phyloP scores from a whole-genome alignment of 2,797 vertebrate genomes.

The Gymnoscopelus microlampas region DNA sequence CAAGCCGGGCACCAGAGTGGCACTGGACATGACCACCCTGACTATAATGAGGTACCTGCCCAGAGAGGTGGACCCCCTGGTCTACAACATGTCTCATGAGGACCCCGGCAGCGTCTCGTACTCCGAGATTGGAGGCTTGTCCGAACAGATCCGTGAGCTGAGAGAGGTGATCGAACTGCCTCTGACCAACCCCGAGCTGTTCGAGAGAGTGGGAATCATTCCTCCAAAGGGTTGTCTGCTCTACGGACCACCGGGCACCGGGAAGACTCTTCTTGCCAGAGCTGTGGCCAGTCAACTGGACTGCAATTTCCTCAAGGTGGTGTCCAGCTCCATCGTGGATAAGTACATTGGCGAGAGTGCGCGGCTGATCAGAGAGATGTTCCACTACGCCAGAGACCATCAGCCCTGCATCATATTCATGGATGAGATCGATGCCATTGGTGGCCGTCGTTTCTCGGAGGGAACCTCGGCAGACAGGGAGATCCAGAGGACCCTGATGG shows the following conservation, averaged over 20 bases:
- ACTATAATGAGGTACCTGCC: conserved; percentile 99
- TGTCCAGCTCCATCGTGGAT: conserved; percentile 98
- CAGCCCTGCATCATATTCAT: conserved; percentile 99
- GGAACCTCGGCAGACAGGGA: conserved; percentile 97
- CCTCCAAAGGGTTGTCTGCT: conserved; percentile 97
- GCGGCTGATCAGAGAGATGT: conserved; percentile 97
- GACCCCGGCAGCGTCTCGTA: conserved; percentile 96
- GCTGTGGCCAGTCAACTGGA: conserved; percentile 98
- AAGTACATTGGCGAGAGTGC: conserved; percentile 99
- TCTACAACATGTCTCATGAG: conserved; percentile 98
- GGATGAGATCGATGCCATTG: conserved; percentile 99
- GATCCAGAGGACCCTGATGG: conserved; percentile 98
- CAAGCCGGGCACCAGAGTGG: conserved; percentile 97
- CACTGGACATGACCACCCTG: conserved; percentile 97
- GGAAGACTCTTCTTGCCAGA: conserved; percentile 95
- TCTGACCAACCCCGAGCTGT: conserved; percentile 96
- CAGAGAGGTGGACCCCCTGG: conserved; percentile 94
- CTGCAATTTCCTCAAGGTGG: conserved; percentile 99
- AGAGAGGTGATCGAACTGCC: conserved; percentile 98
- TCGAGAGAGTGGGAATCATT: conserved; percentile 97
- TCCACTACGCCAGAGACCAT: conserved; percentile 97
- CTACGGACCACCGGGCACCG: conserved; percentile 97
- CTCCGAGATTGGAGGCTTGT: conserved; percentile 95
- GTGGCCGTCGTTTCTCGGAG: conserved; percentile 97
- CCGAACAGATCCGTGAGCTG: conserved; percentile 95